These are phyloP conservation scores for Lagopus muta DNA, from an alignment of 2,113 vertebrate genomes.

Conservation along the genomic window DNA sequence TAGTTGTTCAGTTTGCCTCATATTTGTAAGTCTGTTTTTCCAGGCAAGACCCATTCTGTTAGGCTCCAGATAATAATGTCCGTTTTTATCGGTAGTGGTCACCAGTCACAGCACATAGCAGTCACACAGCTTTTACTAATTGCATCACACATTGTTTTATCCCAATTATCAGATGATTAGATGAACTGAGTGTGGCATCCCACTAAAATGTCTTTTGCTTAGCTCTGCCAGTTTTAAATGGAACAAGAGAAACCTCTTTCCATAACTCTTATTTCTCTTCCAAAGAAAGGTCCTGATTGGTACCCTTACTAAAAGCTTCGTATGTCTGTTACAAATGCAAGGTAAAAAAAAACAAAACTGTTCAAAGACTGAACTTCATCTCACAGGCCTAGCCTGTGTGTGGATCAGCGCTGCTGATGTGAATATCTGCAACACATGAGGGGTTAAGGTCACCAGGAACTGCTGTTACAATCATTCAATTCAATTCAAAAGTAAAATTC, in stretches of 20 bases:
- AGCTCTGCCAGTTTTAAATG: not conserved
- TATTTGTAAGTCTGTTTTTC: not conserved
- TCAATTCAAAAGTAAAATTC: not conserved
- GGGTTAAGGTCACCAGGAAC: not conserved
- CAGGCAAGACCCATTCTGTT: not conserved
- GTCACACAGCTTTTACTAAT: not conserved
- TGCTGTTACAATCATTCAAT: not conserved
- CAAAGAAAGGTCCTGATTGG: not conserved
- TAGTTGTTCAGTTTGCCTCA: not conserved
- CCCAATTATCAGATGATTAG: not conserved
- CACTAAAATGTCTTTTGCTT: not conserved
- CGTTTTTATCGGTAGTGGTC: not conserved
- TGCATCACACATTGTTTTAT: not conserved
- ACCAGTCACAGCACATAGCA: not conserved
- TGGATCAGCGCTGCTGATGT: not conserved
- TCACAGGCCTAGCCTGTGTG: not conserved
- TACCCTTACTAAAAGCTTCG: not conserved
- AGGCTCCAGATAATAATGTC: not conserved
- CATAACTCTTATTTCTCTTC: not conserved
- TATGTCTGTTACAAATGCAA: not conserved
- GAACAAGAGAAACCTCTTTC: not conserved
- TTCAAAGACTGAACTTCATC: not conserved
- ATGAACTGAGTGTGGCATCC: not conserved
- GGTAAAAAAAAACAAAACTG: not conserved
- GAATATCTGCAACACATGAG: accelerated